phyloP scores from a whole-genome alignment of 1,140 invertebrate species.

The Drosophila persimilis region DNA sequence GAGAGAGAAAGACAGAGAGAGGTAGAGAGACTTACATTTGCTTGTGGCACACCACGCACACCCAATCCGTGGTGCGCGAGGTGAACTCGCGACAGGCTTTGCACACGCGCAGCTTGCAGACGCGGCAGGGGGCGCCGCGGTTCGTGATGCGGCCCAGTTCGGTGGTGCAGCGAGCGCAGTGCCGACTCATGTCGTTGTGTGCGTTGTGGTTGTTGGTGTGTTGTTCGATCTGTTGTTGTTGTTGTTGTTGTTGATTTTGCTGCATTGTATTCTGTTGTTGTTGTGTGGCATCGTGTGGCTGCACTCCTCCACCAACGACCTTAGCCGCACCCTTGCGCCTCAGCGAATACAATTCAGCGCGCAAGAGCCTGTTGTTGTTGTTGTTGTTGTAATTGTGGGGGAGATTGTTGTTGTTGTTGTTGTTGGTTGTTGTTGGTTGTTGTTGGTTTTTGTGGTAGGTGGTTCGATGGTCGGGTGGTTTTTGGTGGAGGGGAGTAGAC shows the following conservation, averaged over 20 bases:
- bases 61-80: conserved; percentile 87
- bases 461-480: conserved; percentile 17
- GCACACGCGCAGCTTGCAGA: conserved; percentile 89
- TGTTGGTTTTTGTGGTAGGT: conserved; percentile 28
- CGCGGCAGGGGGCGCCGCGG: conserved; percentile 88
- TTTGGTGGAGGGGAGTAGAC: background rate
- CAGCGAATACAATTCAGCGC: conserved; percentile 86
- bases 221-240: conserved; percentile 62
- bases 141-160: conserved; percentile 90
- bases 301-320: conserved; percentile 74
- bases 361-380: conserved; percentile 85
- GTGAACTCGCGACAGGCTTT: conserved; percentile 88
- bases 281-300: conserved; percentile 66
- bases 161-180: conserved; percentile 88
- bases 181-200: conserved; percentile 84
- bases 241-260: conserved; percentile 57
- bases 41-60: conserved; percentile 90
- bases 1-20: conserved; percentile 21
- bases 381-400: conserved; percentile 25
- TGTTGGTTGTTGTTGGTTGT: too few species aligned
- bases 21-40: conserved; percentile 87
- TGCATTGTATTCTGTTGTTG: conserved; percentile 46
- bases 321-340: conserved; percentile 85
- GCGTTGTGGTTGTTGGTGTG: conserved; percentile 66
- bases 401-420: conserved; percentile 18